Base-by-base conservation (phyloP, 1,140 invertebrate species). In the Ridgeia piscesae region DNA sequence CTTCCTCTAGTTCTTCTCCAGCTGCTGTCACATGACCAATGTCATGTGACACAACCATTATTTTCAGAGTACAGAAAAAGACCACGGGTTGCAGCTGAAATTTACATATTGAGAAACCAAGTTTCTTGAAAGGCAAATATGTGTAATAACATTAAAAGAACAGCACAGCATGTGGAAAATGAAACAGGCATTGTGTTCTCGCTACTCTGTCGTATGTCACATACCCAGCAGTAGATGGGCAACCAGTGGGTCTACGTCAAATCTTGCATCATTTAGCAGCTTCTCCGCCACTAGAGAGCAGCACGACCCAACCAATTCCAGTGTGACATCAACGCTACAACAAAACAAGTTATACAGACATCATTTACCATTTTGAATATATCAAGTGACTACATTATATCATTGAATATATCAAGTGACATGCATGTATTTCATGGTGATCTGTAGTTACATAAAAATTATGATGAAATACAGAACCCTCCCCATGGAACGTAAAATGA, bases 231-330 rank as follows among this genome's bases (percentile, higher is more conserved):
- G 58, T 77, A 77, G 58, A 77, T 17, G 58, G 11, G 58, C 58
- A 77, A 77, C 58, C 58, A 77, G 58, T 77, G 58, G 58, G 27
- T 77, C 58, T 77, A 77, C 8, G 58, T 90, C 89, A n/a, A 90
- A 90, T n/a, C 14, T 48, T 21, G 34, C 33, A 91, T 91, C 48
- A 35, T 33, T 50, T 14, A 91, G 42, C 33, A 91, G 33, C n/a
- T 35, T 35, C 91, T 91, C 91, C 1, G 91, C 91, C 33, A 91
- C 48, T 11, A 91, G 91, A 17, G 91, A 34, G 48, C 35, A 42
- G 91, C 91, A 91, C 33, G 91, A 91, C 1, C 91, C 91, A 35
- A 91, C 91, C n/a, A 50, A 33, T 33, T 91, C 91, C 34, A 91
- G 33, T n/a, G 42, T 91, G 33, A 35, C 9, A 21, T 35, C 34